Conservation (phyloP, 2,797 vertebrate genomes). For the Acestrorhynchus altus region DNA sequence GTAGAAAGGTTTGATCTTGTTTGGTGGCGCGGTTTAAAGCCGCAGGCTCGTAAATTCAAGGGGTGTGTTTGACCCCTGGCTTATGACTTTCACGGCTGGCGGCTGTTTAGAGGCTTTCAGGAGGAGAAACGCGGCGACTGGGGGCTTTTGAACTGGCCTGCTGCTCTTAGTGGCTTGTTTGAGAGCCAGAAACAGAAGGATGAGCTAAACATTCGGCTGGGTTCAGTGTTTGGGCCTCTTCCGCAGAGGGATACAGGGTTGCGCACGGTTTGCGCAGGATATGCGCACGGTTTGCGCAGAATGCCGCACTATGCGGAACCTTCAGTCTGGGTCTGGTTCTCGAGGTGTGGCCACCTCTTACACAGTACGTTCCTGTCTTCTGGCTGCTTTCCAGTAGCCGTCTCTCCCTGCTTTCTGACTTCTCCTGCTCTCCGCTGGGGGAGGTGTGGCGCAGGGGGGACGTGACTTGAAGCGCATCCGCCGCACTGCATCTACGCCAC, state of each 20-base stretch:
- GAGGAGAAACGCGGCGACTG: too few species aligned
- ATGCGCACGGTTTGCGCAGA: not conserved
- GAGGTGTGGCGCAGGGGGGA: constrained; percentile 81
- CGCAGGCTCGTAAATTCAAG: not conserved
- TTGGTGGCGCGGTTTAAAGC: not conserved
- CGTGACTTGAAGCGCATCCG: constrained; percentile 73
- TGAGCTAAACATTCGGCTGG: not conserved
- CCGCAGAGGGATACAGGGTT: not conserved
- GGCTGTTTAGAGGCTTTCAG: not conserved
- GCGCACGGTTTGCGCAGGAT: too few species aligned
- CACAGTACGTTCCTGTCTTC: constrained; percentile 22
- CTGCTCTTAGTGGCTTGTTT: too few species aligned
- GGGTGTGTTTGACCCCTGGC: constrained; percentile 9
- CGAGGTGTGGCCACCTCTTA: constrained; percentile 63
- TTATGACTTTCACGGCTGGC: not conserved
- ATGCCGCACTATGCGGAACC: too few species aligned
- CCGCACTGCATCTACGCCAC: not conserved
- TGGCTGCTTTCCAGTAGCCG: not conserved
- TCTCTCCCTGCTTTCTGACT: not conserved
- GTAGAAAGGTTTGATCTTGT: not conserved
- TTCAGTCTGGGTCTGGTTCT: not conserved
- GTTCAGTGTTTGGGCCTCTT: not conserved
- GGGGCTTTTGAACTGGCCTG: too few species aligned
- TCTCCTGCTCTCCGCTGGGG: constrained; percentile 36
- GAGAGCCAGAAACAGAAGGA: too few species aligned